Conservation (phyloP, 2,113 vertebrate genomes). For the Pithys albifrons region DNA sequence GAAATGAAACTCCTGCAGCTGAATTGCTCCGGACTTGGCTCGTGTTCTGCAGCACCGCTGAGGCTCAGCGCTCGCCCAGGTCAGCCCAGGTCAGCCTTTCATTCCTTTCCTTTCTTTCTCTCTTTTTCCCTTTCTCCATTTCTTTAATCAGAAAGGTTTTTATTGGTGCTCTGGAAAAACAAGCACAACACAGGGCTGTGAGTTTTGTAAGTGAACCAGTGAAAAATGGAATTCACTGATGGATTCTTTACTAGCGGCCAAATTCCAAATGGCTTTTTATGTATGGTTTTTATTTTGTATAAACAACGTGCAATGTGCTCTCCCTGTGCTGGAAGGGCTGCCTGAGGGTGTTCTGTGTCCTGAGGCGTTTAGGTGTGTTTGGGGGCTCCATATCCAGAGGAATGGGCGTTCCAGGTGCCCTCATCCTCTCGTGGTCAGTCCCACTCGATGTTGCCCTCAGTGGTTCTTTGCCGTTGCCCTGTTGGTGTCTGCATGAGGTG, state of each 20-base stretch:
- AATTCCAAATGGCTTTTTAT: conserved; percentile 47
- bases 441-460: background rate
- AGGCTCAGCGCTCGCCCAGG: background rate
- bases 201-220: conserved; percentile 19
- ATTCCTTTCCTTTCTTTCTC: background rate
- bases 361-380: background rate
- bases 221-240: conserved; percentile 43
- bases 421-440: rapidly evolving
- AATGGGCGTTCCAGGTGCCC: background rate
- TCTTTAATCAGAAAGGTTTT: conserved; percentile 46
- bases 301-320: background rate
- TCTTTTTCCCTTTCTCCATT: background rate
- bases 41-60: conserved; percentile 5
- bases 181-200: background rate
- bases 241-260: conserved; percentile 18
- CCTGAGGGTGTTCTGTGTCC: background rate
- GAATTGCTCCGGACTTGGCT: background rate
- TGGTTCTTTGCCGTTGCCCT: rapidly evolving
- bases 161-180: conserved; percentile 50
- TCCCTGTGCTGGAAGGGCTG: background rate
- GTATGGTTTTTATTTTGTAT: background rate
- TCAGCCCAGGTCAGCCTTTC: conserved; percentile 47
- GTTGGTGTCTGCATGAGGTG: background rate
- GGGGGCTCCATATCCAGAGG: background rate
- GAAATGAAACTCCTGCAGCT: background rate